These are phyloP conservation scores for Cyclina sinensis DNA, from an alignment of 1,140 invertebrate genomes.

Conservation along the genomic window DNA sequence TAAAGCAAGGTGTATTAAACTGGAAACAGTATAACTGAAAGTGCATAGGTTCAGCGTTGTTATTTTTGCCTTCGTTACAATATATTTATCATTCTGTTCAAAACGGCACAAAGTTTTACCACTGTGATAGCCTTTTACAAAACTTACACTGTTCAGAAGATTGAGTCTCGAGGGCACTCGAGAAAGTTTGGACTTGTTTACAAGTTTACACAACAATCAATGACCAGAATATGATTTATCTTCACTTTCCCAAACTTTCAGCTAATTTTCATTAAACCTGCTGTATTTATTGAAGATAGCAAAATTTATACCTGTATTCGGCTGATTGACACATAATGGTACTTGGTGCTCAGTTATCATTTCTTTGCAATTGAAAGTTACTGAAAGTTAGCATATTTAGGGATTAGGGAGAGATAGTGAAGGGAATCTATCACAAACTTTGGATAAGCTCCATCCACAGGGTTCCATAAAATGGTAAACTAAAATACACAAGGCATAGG, in stretches of 20 bases:
- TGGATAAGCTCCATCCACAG: conserved; percentile 3
- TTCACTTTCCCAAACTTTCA: conserved; percentile 53
- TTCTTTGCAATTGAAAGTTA: conserved; percentile 46
- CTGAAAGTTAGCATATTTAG: conserved; percentile 60
- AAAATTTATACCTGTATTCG: conserved; percentile 5
- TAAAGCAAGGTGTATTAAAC: too few species aligned
- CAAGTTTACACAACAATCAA: conserved; percentile 4
- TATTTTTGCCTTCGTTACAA: too few species aligned
- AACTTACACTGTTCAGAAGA: background rate
- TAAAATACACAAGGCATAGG: background rate
- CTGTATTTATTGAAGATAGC: conserved; percentile 38
- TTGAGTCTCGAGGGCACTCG: background rate
- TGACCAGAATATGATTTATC: conserved; percentile 7
- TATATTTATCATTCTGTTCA: too few species aligned
- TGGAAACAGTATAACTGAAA: too few species aligned
- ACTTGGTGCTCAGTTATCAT: conserved; percentile 21
- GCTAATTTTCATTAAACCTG: conserved; percentile 45
- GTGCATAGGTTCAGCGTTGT: too few species aligned
- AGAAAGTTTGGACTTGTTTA: background rate
- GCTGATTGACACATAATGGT: conserved; percentile 39
- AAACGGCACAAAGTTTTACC: too few species aligned
- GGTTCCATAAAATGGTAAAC: background rate
- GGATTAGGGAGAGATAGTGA: conserved; percentile 52
- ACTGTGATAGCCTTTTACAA: too few species aligned
- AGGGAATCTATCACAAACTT: conserved; percentile 38